A percentile compares a stretch with the other conserved stretches of the same genome.
Conservation (phyloP, 2,888 invertebrate genomes). For the Mamestra brassicae region DNA sequence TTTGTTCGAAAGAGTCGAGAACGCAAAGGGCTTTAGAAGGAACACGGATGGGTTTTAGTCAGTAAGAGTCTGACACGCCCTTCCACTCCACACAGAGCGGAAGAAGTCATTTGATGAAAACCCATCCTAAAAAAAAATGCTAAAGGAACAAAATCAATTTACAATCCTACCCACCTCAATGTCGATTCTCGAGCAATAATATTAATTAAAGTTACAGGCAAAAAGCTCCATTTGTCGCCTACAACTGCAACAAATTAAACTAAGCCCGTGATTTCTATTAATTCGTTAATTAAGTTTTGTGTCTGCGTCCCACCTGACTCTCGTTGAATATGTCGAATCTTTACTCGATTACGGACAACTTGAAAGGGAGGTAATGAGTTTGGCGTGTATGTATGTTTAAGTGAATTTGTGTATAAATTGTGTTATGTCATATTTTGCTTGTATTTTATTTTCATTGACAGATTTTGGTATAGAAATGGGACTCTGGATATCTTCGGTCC, state of each 20-base stretch:
- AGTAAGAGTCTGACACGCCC: too few relatives aligned
- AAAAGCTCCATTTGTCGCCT: slow-evolving; percentile 1
- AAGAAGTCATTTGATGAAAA: too few relatives aligned
- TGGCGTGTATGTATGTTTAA: slow-evolving; percentile 3
- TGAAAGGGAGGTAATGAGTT: slow-evolving; percentile 23
- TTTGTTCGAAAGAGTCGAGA: too few relatives aligned
- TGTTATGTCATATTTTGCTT: neutral
- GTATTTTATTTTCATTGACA: neutral
- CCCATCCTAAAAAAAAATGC: too few relatives aligned
- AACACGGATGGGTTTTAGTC: too few relatives aligned
- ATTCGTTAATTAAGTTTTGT: slow-evolving; percentile 42
- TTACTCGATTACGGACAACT: slow-evolving; percentile 24
- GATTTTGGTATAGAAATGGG: too few relatives aligned
- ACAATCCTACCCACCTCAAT: neutral
- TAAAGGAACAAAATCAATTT: slow-evolving; percentile 9
- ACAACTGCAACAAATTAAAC: slow-evolving; percentile 21
- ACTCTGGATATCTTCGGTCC: too few relatives aligned
- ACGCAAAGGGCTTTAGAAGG: too few relatives aligned
- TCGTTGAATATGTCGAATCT: slow-evolving; percentile 9
- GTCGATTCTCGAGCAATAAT: neutral
- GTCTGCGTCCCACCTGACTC: slow-evolving; percentile 8
- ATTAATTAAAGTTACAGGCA: slow-evolving; percentile 3
- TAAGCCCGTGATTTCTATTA: slow-evolving; percentile 15
- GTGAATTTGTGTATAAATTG: slow-evolving; percentile 1
- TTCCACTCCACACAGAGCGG: too few relatives aligned